These are phyloP conservation scores for Actinia equina DNA, from an alignment of 64 coral and sea anemone species.

Conservation along the genomic window DNA sequence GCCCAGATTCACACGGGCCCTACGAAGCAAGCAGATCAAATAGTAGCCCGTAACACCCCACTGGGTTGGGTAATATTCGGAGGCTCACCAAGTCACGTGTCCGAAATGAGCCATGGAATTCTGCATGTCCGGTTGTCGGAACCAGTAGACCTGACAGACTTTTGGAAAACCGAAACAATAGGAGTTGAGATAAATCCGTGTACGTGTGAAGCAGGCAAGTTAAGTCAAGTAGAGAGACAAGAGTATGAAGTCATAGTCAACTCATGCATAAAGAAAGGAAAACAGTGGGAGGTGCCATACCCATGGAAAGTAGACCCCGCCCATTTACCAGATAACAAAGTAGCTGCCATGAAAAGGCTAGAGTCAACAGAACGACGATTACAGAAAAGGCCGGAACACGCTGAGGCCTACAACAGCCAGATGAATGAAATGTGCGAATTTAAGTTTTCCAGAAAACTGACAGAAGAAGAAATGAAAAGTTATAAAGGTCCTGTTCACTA, in stretches of 20 bases:
- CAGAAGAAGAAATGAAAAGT: constrained; percentile 7
- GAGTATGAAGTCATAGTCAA: constrained; percentile 27
- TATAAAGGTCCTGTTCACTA: constrained; percentile 39
- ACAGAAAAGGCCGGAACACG: constrained; percentile 22
- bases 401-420: constrained; percentile 41
- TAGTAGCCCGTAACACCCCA: constrained; percentile 53
- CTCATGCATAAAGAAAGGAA: constrained; percentile 16
- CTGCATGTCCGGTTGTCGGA: not conserved
- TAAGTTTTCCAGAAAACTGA: constrained; percentile 41
- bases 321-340: constrained; percentile 41
- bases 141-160: constrained; percentile 31
- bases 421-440: constrained; percentile 56
- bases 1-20: constrained; percentile 53
- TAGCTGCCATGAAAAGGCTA: constrained; percentile 26
- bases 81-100: not conserved
- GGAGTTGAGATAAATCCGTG: constrained; percentile 44
- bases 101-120: not conserved
- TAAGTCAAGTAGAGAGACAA: constrained; percentile 46
- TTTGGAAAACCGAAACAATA: constrained; percentile 57
- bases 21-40: constrained; percentile 34
- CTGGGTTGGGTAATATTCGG: constrained; percentile 59
- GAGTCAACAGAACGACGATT: constrained; percentile 53
- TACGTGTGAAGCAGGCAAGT: constrained; percentile 41
- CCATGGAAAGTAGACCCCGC: constrained; percentile 24
- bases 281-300: constrained; percentile 36